phyloP scores from a whole-genome alignment of 1,140 invertebrate species.

The Ridgeia piscesae region DNA sequence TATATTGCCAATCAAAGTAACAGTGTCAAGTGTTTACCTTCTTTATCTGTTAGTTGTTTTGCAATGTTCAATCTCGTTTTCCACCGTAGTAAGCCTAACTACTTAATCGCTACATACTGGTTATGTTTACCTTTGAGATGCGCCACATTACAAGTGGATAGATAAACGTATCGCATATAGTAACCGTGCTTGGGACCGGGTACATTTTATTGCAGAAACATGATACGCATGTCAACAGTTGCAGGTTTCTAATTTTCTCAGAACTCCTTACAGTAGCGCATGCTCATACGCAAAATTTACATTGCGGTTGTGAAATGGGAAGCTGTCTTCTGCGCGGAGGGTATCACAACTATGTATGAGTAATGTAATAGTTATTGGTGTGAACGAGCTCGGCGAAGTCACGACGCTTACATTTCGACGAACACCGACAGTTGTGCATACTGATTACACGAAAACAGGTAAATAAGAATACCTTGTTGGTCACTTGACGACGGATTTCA shows the following conservation, averaged over 20 bases:
- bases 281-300: not conserved
- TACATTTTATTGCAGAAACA: not conserved
- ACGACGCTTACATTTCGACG: too few species aligned
- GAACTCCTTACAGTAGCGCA: not conserved
- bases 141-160: not conserved
- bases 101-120: too few species aligned
- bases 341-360: not conserved
- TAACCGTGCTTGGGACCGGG: not conserved
- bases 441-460: not conserved
- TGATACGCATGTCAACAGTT: not conserved
- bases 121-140: too few species aligned
- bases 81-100: too few species aligned
- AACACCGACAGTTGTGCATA: too few species aligned
- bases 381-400: too few species aligned
- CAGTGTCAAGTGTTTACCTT: too few species aligned
- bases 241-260: not conserved
- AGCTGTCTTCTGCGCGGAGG: not conserved
- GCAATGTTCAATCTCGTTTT: too few species aligned
- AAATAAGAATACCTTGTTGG: not conserved
- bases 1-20: too few species aligned
- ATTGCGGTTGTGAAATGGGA: not conserved
- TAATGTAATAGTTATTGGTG: too few species aligned
- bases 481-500: too few species aligned
- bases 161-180: not conserved
- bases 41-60: too few species aligned